Percentiles rank a stretch among this genome's conserved stretches.
phyloP scores from a whole-genome alignment of 2,888 invertebrate species.

The Lasioglossum leucozonium region DNA sequence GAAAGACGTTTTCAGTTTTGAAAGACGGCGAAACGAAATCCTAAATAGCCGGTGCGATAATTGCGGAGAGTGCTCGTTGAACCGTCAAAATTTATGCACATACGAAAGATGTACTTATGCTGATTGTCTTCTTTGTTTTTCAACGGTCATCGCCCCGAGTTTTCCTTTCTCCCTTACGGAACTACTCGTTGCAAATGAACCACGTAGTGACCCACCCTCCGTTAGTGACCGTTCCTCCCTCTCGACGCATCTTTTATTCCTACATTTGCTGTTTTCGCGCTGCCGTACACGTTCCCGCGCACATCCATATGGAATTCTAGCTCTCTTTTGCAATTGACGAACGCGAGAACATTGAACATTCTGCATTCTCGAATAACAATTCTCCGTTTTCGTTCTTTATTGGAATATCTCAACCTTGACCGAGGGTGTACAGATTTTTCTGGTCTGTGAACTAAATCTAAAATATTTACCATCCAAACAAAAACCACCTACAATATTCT shows the following conservation, averaged over 20 bases:
- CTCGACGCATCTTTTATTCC: slow-evolving; percentile 45
- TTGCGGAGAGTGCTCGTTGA: neutral
- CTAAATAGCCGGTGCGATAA: slow-evolving; percentile 8
- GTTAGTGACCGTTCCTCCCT: slow-evolving; percentile 38
- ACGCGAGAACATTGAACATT: neutral
- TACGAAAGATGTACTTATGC: slow-evolving; percentile 50
- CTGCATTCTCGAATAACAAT: neutral
- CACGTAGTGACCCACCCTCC: slow-evolving; percentile 47
- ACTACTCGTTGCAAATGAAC: slow-evolving; percentile 60
- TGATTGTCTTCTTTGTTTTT: slow-evolving; percentile 48
- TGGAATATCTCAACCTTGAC: neutral
- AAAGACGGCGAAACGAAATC: neutral
- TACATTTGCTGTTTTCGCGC: slow-evolving; percentile 26
- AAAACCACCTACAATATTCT: neutral
- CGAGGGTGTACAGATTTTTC: neutral
- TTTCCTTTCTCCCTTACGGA: slow-evolving; percentile 40
- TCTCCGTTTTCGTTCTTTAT: neutral
- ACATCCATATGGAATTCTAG: slow-evolving; percentile 12
- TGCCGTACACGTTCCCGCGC: neutral
- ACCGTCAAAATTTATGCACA: slow-evolving; percentile 47
- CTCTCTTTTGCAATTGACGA: slow-evolving; percentile 8
- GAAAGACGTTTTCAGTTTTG: neutral
- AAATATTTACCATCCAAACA: neutral
- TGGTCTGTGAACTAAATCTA: neutral
- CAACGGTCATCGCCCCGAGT: slow-evolving; percentile 54